phyloP scores from a whole-genome alignment of 2,888 invertebrate genomes.

The Drosophila mettleri region DNA sequence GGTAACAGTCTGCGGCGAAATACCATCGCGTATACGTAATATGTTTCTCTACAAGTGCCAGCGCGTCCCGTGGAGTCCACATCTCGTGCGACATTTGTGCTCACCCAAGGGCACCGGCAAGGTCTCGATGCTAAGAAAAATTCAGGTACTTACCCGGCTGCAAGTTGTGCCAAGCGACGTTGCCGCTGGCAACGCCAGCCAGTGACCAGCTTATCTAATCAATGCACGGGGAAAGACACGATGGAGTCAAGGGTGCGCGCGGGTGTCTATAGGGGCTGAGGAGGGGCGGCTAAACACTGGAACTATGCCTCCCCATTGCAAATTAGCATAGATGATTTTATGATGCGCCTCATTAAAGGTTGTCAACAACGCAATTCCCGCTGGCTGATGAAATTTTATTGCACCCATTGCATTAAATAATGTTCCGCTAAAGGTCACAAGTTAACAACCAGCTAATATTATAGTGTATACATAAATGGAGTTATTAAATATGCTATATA shows the following conservation, averaged over 20 bases:
- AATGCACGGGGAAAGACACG: background rate
- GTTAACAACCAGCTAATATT: slow-evolving; percentile 2
- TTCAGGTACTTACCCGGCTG: slow-evolving; percentile 58
- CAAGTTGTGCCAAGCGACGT: slow-evolving; percentile 10
- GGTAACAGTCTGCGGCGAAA: slow-evolving; percentile 50
- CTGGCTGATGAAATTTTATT: slow-evolving; percentile 45
- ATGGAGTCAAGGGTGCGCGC: background rate
- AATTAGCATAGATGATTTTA: slow-evolving; percentile 68
- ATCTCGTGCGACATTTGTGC: slow-evolving; percentile 41
- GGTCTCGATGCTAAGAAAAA: slow-evolving; percentile 55
- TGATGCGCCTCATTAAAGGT: slow-evolving; percentile 45
- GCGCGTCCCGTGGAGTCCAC: slow-evolving; percentile 56
- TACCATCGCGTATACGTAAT: slow-evolving; percentile 58
- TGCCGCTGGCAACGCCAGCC: slow-evolving; percentile 35
- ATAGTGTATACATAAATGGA: background rate
- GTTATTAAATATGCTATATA: background rate
- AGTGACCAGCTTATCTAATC: slow-evolving; percentile 52
- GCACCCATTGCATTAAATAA: slow-evolving; percentile 15
- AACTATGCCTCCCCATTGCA: slow-evolving; percentile 20
- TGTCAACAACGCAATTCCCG: slow-evolving; percentile 48
- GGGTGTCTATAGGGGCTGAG: no score
- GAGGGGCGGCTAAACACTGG: background rate
- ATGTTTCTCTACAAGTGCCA: slow-evolving; percentile 73
- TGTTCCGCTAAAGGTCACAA: slow-evolving; percentile 11
- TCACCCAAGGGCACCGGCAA: slow-evolving; percentile 14